phyloP scores from a whole-genome alignment of 2,888 invertebrate genomes.

The Cephus runcator region DNA sequence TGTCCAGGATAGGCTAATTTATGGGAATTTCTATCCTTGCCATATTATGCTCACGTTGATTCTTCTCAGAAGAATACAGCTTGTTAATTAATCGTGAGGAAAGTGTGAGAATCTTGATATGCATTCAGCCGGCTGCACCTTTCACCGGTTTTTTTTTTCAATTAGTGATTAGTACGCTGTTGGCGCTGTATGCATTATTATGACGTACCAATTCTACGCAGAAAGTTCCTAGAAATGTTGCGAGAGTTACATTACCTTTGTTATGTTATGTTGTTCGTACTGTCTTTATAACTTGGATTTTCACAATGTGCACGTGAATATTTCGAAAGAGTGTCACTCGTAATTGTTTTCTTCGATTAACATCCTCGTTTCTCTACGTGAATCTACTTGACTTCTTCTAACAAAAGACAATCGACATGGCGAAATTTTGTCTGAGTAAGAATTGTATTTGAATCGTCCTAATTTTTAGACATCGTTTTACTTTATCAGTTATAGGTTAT shows the following conservation, averaged over 20 bases:
- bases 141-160: slow-evolving; percentile 36
- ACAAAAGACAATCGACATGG: slow-evolving; percentile 48
- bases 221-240: neutral
- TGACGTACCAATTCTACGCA: neutral
- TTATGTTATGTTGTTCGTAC: neutral
- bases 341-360: neutral
- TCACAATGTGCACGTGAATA: neutral
- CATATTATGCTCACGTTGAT: neutral
- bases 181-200: neutral
- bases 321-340: neutral
- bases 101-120: slow-evolving; percentile 49
- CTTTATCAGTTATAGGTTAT: neutral
- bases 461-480: neutral
- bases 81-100: slow-evolving; percentile 28
- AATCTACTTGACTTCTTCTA: neutral
- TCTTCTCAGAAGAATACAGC: neutral
- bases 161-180: slow-evolving; percentile 13
- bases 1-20: slow-evolving; percentile 34
- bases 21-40: slow-evolving; percentile 37
- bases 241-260: neutral
- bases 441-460: slow-evolving; percentile 25
- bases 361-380: neutral
- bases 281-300: slow-evolving; percentile 4
- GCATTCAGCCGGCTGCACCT: slow-evolving; percentile 20
- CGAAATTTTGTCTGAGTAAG: slow-evolving; percentile 66